Conservation (phyloP, 2,797 vertebrate genomes). For the Alectoris magna region DNA sequence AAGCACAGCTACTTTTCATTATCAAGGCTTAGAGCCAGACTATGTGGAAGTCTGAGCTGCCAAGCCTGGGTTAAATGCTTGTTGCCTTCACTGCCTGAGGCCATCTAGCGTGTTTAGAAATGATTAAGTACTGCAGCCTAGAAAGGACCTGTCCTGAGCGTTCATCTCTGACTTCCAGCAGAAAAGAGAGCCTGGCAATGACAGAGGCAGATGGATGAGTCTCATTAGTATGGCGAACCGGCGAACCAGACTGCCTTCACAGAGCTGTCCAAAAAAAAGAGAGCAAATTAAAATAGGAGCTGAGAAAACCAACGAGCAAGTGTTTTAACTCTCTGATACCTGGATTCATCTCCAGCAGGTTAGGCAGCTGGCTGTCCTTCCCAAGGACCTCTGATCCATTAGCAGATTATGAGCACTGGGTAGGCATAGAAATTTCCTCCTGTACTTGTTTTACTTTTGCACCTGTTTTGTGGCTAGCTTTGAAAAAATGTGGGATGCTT, state of each 20-base stretch:
- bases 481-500: background rate
- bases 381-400: conserved; percentile 40
- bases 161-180: conserved; percentile 91
- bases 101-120: conserved; percentile 89
- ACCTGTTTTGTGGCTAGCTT: background rate
- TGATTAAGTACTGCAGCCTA: conserved; percentile 90
- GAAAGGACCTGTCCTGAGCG: conserved; percentile 91
- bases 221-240: conserved; percentile 89
- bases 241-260: conserved; percentile 87
- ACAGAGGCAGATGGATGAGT: conserved; percentile 91
- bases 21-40: conserved; percentile 83
- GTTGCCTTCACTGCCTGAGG: conserved; percentile 89
- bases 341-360: conserved; percentile 69
- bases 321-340: conserved; percentile 85
- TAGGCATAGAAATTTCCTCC: background rate
- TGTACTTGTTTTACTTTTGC: background rate
- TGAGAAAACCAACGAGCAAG: conserved; percentile 82
- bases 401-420: background rate
- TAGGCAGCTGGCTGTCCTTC: conserved; percentile 29
- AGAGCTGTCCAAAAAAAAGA: conserved; percentile 86
- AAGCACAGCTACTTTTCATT: conserved; percentile 85
- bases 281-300: conserved; percentile 86
- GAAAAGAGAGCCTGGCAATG: conserved; percentile 88
- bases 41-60: conserved; percentile 81
- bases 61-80: conserved; percentile 89